These are phyloP conservation scores for Heliconius charithonia DNA, from an alignment of 2,888 invertebrate genomes.

Conservation along the genomic window DNA sequence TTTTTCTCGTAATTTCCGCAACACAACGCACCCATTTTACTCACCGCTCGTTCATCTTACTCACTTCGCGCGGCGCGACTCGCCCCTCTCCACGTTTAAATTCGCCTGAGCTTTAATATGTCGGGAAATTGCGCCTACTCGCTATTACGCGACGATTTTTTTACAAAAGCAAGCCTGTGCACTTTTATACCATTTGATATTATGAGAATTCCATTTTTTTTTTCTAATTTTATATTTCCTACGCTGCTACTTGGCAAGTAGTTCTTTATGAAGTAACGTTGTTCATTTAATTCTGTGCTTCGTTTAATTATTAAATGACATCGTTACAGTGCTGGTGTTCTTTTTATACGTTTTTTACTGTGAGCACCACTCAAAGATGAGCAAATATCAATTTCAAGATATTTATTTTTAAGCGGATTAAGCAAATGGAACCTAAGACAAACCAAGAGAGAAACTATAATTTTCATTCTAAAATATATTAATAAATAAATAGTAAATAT, in stretches of 20 bases:
- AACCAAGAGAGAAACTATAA: not conserved
- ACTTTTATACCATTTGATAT: slow-evolving; percentile 26
- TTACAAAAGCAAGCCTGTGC: slow-evolving; percentile 24
- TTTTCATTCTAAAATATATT: not conserved
- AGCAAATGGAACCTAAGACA: too few relatives aligned
- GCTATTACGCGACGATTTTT: slow-evolving; percentile 32
- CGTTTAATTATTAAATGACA: slow-evolving; percentile 19
- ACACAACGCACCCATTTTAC: slow-evolving; percentile 28
- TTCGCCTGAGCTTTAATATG: slow-evolving; percentile 31
- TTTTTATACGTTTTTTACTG: not conserved
- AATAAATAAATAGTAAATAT: too few relatives aligned
- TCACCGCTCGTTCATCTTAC: slow-evolving; percentile 32
- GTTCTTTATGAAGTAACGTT: slow-evolving; percentile 4
- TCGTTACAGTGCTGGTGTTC: not conserved
- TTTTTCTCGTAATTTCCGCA: slow-evolving; percentile 16
- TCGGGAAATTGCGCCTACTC: slow-evolving; percentile 38
- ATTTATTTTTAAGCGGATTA: too few relatives aligned
- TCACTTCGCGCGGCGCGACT: slow-evolving; percentile 33
- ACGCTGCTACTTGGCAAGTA: not conserved
- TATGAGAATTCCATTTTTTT: slow-evolving; percentile 7
- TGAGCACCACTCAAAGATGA: too few relatives aligned
- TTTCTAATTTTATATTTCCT: slow-evolving; percentile 20
- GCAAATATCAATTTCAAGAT: too few relatives aligned
- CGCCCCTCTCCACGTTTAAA: slow-evolving; percentile 20
- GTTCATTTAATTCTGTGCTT: not conserved